These are phyloP conservation scores for Synanthedon vespiformis DNA, from an alignment of 2,888 invertebrate species.

Conservation along the genomic window DNA sequence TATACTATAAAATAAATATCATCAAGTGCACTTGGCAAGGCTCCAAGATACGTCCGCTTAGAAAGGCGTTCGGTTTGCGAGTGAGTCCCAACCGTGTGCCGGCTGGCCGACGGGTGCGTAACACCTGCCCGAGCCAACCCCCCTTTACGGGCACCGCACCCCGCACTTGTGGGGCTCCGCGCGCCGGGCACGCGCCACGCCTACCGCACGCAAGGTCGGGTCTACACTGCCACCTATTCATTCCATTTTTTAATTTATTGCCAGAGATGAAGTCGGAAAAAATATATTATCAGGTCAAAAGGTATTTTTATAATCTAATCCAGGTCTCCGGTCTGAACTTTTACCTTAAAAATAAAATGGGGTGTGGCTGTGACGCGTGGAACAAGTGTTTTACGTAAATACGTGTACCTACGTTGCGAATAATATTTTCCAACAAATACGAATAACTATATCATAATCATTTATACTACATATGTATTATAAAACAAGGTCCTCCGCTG, in stretches of 20 bases:
- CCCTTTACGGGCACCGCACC: constrained; percentile 19
- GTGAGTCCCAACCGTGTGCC: constrained; percentile 25
- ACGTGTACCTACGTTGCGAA: too few relatives aligned
- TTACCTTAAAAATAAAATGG: too few relatives aligned
- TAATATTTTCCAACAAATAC: too few relatives aligned
- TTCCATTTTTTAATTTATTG: constrained; percentile 6
- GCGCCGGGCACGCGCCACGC: constrained; percentile 36
- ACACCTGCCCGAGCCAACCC: constrained; percentile 36
- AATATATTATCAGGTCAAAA: too few relatives aligned
- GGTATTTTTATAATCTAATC: too few relatives aligned
- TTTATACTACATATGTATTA: too few relatives aligned
- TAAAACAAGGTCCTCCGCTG: too few relatives aligned
- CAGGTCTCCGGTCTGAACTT: too few relatives aligned
- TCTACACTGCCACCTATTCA: constrained; percentile 6
- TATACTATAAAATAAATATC: background rate
- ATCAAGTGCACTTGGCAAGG: background rate
- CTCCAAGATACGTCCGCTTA: constrained; percentile 7
- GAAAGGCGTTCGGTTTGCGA: constrained; percentile 27
- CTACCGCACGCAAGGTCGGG: constrained; percentile 16
- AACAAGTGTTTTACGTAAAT: too few relatives aligned
- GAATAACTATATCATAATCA: too few relatives aligned
- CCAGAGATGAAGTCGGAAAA: constrained; percentile 8
- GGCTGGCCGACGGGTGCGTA: constrained; percentile 29
- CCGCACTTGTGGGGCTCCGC: constrained; percentile 63
- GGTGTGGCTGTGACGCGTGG: too few relatives aligned